Percentiles rank a stretch among this genome's conserved stretches.
These are phyloP conservation scores for Halcyon smyrnensis DNA, from an alignment of 2,797 vertebrate genomes.

Conservation along the genomic window DNA sequence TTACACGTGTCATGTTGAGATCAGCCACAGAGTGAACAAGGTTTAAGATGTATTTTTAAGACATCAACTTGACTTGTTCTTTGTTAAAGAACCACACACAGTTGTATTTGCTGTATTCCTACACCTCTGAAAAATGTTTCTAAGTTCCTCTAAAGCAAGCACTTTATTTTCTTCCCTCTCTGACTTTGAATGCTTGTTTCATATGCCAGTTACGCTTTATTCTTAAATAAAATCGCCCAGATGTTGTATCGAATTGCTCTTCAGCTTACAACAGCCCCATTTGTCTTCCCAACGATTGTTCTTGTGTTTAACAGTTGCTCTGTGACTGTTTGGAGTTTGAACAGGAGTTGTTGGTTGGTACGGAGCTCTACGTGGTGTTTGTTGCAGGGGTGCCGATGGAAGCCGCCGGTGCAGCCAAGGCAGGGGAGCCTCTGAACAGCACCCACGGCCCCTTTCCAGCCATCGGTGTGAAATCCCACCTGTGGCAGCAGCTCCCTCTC, in stretches of 20 bases:
- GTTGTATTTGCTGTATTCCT: background rate
- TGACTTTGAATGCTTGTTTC: conserved; percentile 32
- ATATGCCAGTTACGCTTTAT: background rate
- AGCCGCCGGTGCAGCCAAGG: background rate
- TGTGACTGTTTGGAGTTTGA: background rate
- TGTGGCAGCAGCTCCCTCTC: background rate
- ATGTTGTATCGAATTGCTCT: background rate
- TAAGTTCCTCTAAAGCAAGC: background rate
- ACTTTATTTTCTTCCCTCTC: conserved; percentile 28
- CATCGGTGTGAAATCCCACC: background rate
- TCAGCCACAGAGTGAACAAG: background rate
- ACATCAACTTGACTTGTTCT: background rate
- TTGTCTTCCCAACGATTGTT: background rate
- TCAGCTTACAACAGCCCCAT: background rate
- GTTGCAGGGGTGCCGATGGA: fast-evolving
- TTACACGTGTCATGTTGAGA: background rate
- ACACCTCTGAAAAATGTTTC: background rate
- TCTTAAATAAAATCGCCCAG: conserved; percentile 55
- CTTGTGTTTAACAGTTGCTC: background rate
- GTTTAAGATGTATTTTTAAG: background rate
- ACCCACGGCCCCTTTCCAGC: background rate
- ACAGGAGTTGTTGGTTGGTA: background rate
- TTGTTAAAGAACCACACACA: background rate
- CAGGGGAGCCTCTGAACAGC: fast-evolving
- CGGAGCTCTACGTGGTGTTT: fast-evolving